Evolutionary conservation across 2,113 vertebrate species (phyloP), one percentile per base, ranked within the genome.

Genomic region (Sebastes schlegelii): DNA sequence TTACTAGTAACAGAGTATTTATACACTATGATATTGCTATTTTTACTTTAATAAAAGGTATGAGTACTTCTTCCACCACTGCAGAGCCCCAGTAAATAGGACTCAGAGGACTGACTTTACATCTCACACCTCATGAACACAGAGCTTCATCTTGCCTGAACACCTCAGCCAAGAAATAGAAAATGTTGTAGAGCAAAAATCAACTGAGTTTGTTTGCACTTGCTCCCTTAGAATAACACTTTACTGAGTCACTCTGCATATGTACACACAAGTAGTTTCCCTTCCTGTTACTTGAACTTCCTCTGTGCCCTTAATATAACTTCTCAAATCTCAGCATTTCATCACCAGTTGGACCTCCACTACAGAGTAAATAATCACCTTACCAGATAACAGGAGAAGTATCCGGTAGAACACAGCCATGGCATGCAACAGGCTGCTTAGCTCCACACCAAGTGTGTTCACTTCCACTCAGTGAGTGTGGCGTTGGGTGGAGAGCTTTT

Each of bases 351-450:
- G 34, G 10, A 74, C 17, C 34, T 65, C 26, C 45, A 58, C 45
- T 40, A 62, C 7, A 74, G 54, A 78, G n/a, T 26, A 45, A 83
- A 74, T 12, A 10, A 74, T 60, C n/a, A 43, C 61, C 94, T 93
- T 80, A 96, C 95, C 95, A 88, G 90, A 91, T 5, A 95, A 69
- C 8, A 95, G 80, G 19, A 96, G 87, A 74, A 95, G 78, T 34
- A 89, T 85, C 64, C 85, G 21, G 79, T 82, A 82, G 79, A 94
- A 83, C 7, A 66, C 72, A 81, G 89, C 54, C 94, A 95, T 95
- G 88, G 45, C 42, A 55, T 48, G 68, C 65, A 87, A 88, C 76
- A 88, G 82, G 74, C 63, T 17, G 64, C 71, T 74, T 68, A 79
- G 51, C 45, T 69, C 26, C 83, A 71, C 79, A 60, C 43, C 54